Evolutionary conservation across 1,140 invertebrate species (phyloP).

Genomic region (Thaumetopoea pityocampa): DNA sequence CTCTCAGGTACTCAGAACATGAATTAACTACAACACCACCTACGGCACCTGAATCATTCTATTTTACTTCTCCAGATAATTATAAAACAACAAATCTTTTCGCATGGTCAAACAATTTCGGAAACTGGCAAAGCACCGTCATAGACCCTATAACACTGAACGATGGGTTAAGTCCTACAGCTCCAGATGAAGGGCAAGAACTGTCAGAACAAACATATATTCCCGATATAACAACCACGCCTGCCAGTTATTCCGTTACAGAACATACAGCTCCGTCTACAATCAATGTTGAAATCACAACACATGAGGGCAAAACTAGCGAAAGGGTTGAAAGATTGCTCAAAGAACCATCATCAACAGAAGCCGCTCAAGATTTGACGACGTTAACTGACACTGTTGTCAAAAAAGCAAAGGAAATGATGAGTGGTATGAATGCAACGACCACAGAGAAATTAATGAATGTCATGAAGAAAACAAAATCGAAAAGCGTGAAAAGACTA

Average conservation of each 20-base stretch:
- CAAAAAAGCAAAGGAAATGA: slow-evolving; percentile 82
- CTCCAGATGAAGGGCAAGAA: slow-evolving; percentile 23
- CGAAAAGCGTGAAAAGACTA: slow-evolving; percentile 83
- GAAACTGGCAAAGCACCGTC: slow-evolving; percentile 79
- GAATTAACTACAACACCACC: slow-evolving; percentile 39
- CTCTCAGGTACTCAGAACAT: slow-evolving; percentile 31
- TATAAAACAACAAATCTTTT: slow-evolving; percentile 55
- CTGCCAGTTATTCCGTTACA: slow-evolving; percentile 26
- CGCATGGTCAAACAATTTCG: slow-evolving; percentile 56
- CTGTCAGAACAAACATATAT: slow-evolving; percentile 14
- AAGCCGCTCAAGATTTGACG: slow-evolving; percentile 53
- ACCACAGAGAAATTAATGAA: slow-evolving; percentile 84
- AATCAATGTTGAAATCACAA: slow-evolving; percentile 35
- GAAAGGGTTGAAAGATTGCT: slow-evolving; percentile 47
- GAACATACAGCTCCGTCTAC: slow-evolving; percentile 46
- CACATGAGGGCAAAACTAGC: slow-evolving; percentile 27
- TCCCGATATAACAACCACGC: slow-evolving; percentile 27
- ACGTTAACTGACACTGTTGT: slow-evolving; percentile 76
- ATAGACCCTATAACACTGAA: slow-evolving; percentile 84
- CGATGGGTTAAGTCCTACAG: slow-evolving; percentile 75
- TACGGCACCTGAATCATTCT: slow-evolving; percentile 33
- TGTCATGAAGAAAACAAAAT: slow-evolving; percentile 87
- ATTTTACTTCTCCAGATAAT: slow-evolving; percentile 57
- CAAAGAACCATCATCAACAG: slow-evolving; percentile 50
- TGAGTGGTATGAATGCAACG: slow-evolving; percentile 84